phyloP scores from a whole-genome alignment of 2,113 vertebrate genomes.

The Eublepharis macularius region DNA sequence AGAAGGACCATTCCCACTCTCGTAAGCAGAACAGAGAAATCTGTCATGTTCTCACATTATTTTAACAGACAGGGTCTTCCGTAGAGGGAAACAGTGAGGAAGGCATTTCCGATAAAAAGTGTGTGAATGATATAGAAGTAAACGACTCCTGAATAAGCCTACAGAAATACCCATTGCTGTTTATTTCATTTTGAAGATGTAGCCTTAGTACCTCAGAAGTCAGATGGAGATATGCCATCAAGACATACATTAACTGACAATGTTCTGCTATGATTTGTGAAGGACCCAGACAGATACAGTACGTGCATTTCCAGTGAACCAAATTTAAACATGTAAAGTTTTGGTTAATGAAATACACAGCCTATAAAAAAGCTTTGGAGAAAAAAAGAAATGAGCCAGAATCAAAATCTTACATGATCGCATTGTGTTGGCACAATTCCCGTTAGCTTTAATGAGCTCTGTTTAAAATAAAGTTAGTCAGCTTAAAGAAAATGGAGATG shows the following conservation, averaged over 20 bases:
- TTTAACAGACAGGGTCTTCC: background rate
- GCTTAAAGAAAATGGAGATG: background rate
- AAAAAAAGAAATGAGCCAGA: background rate
- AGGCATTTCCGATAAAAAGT: background rate
- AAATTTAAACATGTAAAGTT: background rate
- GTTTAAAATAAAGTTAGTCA: background rate
- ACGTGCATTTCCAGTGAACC: background rate
- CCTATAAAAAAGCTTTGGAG: background rate
- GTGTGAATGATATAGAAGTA: background rate
- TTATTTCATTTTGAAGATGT: background rate
- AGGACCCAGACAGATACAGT: background rate
- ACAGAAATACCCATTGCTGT: rapidly evolving
- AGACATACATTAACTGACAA: background rate
- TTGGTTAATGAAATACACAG: background rate
- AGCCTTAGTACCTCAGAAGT: background rate
- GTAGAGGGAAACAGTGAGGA: background rate
- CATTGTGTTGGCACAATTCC: background rate
- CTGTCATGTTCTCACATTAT: background rate
- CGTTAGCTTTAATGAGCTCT: background rate
- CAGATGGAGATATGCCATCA: background rate
- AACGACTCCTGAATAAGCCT: background rate
- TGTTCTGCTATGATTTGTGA: background rate
- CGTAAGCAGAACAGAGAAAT: background rate
- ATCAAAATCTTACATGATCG: background rate
- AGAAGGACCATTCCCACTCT: background rate